These are phyloP conservation scores for Acipenser ruthenus DNA, from an alignment of 2,797 vertebrate species.

Conservation along the genomic window DNA sequence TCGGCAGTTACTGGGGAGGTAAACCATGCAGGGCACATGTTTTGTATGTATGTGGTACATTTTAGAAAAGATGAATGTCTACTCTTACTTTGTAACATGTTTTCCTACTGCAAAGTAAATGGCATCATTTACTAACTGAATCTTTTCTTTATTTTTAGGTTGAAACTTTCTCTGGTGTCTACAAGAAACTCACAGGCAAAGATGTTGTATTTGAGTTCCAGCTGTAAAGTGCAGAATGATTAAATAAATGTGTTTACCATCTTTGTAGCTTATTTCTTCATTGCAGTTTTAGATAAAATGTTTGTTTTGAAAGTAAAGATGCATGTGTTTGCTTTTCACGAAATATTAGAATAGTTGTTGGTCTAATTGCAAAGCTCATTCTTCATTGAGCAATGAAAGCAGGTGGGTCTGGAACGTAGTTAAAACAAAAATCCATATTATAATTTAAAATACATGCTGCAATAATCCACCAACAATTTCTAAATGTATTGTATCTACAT, in stretches of 20 bases:
- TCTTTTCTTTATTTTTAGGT: constrained; percentile 57
- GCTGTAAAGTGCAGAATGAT: constrained; percentile 75
- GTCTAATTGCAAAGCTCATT: too few relatives aligned
- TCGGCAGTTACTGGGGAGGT: constrained; percentile 37
- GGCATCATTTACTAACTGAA: background rate
- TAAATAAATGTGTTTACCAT: constrained; percentile 77
- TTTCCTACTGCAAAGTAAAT: background rate
- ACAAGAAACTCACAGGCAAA: constrained; percentile 99
- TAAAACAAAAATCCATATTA: too few relatives aligned
- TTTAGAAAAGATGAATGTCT: background rate
- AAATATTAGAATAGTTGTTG: background rate
- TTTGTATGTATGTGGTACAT: background rate
- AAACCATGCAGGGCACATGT: constrained; percentile 32
- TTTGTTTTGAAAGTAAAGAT: too few relatives aligned
- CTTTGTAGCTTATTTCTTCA: background rate
- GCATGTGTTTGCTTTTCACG: too few relatives aligned
- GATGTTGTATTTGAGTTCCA: constrained; percentile 97
- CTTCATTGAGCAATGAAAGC: too few relatives aligned
- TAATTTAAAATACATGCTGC: too few relatives aligned
- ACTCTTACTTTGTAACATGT: background rate
- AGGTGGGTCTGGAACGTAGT: too few relatives aligned
- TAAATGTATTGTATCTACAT: too few relatives aligned
- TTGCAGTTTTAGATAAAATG: too few relatives aligned
- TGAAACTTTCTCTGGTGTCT: constrained; percentile 96
- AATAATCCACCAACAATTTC: too few relatives aligned